phyloP scores from a whole-genome alignment of 2,797 vertebrate genomes.

The Eulemur albifrons region DNA sequence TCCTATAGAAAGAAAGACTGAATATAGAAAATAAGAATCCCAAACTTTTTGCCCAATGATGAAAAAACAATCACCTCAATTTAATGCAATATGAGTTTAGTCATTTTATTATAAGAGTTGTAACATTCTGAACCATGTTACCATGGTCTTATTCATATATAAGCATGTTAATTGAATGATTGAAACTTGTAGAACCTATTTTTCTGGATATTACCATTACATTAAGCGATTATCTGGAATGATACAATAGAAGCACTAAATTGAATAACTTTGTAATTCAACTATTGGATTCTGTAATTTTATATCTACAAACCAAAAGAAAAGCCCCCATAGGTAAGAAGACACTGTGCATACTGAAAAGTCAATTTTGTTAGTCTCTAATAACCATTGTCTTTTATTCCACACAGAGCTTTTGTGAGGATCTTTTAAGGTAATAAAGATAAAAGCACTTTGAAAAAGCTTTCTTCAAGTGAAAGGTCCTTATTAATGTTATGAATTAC shows the following conservation, averaged over 20 bases:
- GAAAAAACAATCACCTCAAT: not conserved
- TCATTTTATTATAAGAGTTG: not conserved
- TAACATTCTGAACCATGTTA: not conserved
- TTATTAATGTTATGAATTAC: conserved; percentile 51
- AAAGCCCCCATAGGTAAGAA: not conserved
- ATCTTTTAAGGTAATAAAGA: conserved; percentile 53
- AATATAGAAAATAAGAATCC: not conserved
- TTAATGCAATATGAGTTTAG: not conserved
- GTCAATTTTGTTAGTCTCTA: conserved; percentile 43
- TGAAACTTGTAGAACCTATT: not conserved
- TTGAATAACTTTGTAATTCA: conserved; percentile 47
- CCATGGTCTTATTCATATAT: not conserved
- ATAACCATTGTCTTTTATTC: conserved; percentile 46
- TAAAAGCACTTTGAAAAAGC: conserved; percentile 55
- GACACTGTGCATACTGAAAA: conserved; percentile 3
- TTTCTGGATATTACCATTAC: not conserved
- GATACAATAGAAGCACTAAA: not conserved
- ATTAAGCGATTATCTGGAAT: not conserved
- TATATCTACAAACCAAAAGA: conserved; percentile 9
- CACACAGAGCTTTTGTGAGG: conserved; percentile 46
- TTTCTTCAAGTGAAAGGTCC: conserved; percentile 45
- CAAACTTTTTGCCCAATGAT: not conserved
- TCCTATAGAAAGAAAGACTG: not conserved
- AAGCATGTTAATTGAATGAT: not conserved
- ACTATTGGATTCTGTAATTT: conserved; percentile 15